Percentiles rank a stretch among this genome's conserved stretches.
These are phyloP conservation scores for Macrotrachela quadricornifera DNA, from an alignment of 1,140 invertebrate genomes.

Conservation along the genomic window DNA sequence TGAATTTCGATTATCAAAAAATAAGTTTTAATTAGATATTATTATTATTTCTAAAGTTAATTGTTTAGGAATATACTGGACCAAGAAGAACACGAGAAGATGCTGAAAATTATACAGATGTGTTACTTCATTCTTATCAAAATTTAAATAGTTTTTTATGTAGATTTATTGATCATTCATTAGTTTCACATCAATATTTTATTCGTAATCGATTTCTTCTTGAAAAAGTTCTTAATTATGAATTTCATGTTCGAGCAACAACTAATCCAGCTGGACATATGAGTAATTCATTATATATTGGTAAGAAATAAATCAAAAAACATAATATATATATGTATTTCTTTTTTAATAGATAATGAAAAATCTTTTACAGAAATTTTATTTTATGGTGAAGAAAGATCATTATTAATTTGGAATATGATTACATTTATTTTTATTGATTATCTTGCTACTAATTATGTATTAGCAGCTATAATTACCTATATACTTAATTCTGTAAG, in stretches of 20 bases:
- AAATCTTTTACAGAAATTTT: slow-evolving; percentile 45
- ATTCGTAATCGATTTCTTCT: slow-evolving; percentile 34
- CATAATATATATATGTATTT: neutral
- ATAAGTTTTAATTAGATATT: no score
- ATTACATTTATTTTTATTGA: slow-evolving; percentile 46
- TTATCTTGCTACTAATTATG: slow-evolving; percentile 36
- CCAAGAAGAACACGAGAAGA: no score
- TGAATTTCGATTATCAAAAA: no score
- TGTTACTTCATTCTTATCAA: no score
- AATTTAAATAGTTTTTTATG: no score
- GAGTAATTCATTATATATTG: slow-evolving; percentile 47
- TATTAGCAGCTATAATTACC: slow-evolving; percentile 41
- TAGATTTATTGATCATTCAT: no score
- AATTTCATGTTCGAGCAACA: slow-evolving; percentile 38
- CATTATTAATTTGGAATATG: slow-evolving; percentile 48
- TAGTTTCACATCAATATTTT: neutral
- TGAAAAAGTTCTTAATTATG: slow-evolving; percentile 54
- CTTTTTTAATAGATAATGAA: slow-evolving; percentile 37
- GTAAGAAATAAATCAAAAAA: slow-evolving; percentile 28
- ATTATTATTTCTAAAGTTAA: no score
- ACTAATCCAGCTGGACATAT: slow-evolving; percentile 34
- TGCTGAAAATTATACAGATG: no score
- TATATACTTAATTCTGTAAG: slow-evolving; percentile 36
- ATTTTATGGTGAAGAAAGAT: slow-evolving; percentile 52
- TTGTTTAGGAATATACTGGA: no score